A percentile compares a stretch with the other conserved stretches of the same genome.
Evolutionary conservation across 2,888 invertebrate genomes (phyloP).

Genomic region (Drosophila lacicola): DNA sequence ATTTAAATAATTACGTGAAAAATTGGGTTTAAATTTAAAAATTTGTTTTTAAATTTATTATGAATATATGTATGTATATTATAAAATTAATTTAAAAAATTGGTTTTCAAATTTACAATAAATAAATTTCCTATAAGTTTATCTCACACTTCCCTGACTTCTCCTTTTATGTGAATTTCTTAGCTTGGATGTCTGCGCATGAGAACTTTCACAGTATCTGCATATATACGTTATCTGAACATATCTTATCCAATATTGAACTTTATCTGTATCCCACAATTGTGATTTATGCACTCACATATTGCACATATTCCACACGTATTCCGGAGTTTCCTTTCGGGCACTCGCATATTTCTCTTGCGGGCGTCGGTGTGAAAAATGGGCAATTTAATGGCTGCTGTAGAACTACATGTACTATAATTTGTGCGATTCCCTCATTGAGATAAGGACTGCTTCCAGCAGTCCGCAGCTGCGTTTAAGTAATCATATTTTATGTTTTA

Average conservation of each 20-base stretch:
- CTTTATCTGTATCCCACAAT: constrained; percentile 35
- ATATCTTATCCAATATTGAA: constrained; percentile 31
- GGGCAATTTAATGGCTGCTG: constrained; percentile 60
- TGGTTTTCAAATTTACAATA: too few relatives aligned
- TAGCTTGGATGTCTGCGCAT: neutral
- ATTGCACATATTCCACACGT: constrained; percentile 33
- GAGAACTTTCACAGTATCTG: neutral
- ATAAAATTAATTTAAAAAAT: too few relatives aligned
- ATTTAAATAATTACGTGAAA: too few relatives aligned
- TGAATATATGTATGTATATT: too few relatives aligned
- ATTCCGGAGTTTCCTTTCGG: constrained; percentile 17
- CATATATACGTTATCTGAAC: neutral
- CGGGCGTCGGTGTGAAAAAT: constrained; percentile 59
- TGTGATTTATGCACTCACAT: constrained; percentile 68
- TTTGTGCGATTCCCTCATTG: constrained; percentile 52
- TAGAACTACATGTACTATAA: constrained; percentile 34
- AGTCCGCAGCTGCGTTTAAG: constrained; percentile 13
- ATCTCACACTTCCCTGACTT: too few relatives aligned
- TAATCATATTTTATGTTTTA: constrained; percentile 48
- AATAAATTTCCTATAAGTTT: too few relatives aligned
- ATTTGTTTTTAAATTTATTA: too few relatives aligned
- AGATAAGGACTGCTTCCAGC: constrained; percentile 27
- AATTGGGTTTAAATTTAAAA: too few relatives aligned
- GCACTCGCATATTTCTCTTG: constrained; percentile 18
- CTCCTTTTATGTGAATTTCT: neutral